phyloP scores from a whole-genome alignment of 1,140 invertebrate species.

The Acromyrmex charruanus region DNA sequence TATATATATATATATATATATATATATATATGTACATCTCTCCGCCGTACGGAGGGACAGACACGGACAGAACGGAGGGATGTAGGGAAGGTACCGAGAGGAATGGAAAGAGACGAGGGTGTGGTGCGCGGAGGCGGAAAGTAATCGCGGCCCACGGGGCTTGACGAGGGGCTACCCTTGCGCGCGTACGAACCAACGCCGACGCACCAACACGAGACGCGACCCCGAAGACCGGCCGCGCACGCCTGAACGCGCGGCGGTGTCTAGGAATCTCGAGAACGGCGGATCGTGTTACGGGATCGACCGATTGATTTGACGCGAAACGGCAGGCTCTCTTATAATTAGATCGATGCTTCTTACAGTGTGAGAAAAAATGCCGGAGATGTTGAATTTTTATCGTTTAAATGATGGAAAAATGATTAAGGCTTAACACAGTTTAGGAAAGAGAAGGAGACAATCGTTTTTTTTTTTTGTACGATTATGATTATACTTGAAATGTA shows the following conservation, averaged over 20 bases:
- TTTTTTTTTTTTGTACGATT: too few species aligned
- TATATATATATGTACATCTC: conserved; percentile 42
- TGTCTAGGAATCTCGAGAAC: conserved; percentile 66
- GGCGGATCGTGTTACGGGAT: conserved; percentile 70
- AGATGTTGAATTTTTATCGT: background rate
- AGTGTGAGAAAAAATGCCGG: background rate
- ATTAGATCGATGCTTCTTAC: conserved; percentile 54
- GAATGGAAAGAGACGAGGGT: conserved; percentile 82
- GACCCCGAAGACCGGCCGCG: conserved; percentile 35
- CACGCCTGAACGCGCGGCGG: conserved; percentile 31
- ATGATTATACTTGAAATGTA: background rate
- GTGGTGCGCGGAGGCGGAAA: conserved; percentile 86
- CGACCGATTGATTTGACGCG: conserved; percentile 39
- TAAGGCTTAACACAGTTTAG: background rate
- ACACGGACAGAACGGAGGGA: conserved; percentile 66
- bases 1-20: conserved; percentile 46
- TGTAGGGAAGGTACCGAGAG: conserved; percentile 71
- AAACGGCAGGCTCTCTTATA: conserved; percentile 27
- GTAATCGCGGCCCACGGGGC: conserved; percentile 83
- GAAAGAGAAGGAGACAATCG: background rate
- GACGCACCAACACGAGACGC: conserved; percentile 38
- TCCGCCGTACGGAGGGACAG: conserved; percentile 64
- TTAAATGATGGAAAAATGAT: background rate
- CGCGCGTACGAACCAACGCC: conserved; percentile 49
- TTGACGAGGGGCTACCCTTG: conserved; percentile 77